phyloP scores from a whole-genome alignment of 2,113 vertebrate species.

The Passer montanus region DNA sequence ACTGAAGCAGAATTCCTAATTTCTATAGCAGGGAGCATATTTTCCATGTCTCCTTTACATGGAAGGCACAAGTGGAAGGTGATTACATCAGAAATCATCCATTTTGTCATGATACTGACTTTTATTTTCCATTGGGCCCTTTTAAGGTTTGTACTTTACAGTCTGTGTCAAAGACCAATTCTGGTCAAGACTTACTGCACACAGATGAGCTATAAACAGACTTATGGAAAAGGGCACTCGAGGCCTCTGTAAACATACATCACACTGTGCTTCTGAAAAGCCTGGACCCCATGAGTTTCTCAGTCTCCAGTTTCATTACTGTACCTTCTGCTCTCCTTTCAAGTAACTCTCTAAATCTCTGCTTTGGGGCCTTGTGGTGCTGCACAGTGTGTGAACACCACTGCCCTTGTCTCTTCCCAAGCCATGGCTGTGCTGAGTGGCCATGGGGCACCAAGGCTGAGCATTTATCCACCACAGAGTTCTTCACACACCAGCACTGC shows the following conservation, averaged over 20 bases:
- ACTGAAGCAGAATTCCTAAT: conserved; percentile 32
- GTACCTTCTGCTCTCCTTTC: conserved; percentile 55
- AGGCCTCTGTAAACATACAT: conserved; percentile 72
- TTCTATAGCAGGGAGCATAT: conserved; percentile 7
- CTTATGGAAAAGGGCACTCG: conserved; percentile 69
- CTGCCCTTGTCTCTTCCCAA: not conserved
- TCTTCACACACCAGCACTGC: not conserved
- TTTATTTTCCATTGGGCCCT: conserved; percentile 74
- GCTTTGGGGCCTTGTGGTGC: not conserved
- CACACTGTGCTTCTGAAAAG: conserved; percentile 32
- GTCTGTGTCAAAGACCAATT: conserved; percentile 76
- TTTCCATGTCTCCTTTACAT: conserved; percentile 24
- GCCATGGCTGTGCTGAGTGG: not conserved
- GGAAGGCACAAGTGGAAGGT: conserved; percentile 33
- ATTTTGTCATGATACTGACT: conserved; percentile 67
- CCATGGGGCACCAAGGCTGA: not conserved
- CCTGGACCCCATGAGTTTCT: conserved; percentile 36
- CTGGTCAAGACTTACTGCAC: conserved; percentile 74
- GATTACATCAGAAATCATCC: conserved; percentile 68
- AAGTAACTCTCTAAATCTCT: not conserved
- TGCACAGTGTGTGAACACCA: not conserved
- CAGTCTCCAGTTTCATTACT: conserved; percentile 50
- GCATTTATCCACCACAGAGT: rapidly evolving
- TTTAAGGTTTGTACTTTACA: conserved; percentile 75
- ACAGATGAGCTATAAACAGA: conserved; percentile 74